phyloP scores from a whole-genome alignment of 2,797 vertebrate species.

The Halcyon leucocephala region DNA sequence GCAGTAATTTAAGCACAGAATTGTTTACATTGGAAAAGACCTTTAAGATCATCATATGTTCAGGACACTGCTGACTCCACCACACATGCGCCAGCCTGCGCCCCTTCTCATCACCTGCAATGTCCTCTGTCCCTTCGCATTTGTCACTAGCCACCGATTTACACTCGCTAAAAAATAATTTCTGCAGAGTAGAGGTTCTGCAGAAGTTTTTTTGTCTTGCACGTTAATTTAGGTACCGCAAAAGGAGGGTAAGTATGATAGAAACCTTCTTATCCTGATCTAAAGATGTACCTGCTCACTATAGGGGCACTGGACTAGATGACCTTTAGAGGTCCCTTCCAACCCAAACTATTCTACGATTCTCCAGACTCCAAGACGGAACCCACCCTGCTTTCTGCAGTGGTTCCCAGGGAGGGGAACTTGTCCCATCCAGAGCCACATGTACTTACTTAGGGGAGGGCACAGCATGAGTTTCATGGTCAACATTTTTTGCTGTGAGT shows the following conservation, averaged over 20 bases:
- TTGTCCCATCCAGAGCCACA: not conserved
- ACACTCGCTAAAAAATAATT: not conserved
- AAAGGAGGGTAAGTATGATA: not conserved
- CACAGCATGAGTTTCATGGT: not conserved
- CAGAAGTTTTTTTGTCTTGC: not conserved
- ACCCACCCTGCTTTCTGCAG: not conserved
- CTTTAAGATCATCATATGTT: not conserved
- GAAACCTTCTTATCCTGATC: not conserved
- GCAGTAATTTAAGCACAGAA: not conserved
- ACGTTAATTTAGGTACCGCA: rapidly evolving
- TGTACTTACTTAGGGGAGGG: not conserved
- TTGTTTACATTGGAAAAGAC: not conserved
- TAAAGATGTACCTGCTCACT: not conserved
- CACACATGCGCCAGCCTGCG: rapidly evolving
- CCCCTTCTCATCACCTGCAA: not conserved
- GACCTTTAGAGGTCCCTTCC: not conserved
- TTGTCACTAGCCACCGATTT: not conserved
- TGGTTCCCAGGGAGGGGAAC: not conserved
- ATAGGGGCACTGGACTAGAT: not conserved
- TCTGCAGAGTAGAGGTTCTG: not conserved
- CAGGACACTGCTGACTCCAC: not conserved
- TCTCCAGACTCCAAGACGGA: not conserved
- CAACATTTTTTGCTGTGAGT: not conserved
- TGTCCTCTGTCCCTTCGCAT: not conserved
- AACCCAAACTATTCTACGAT: not conserved